Conservation (phyloP, 1,140 invertebrate genomes). For the Ceratitis capitata region DNA sequence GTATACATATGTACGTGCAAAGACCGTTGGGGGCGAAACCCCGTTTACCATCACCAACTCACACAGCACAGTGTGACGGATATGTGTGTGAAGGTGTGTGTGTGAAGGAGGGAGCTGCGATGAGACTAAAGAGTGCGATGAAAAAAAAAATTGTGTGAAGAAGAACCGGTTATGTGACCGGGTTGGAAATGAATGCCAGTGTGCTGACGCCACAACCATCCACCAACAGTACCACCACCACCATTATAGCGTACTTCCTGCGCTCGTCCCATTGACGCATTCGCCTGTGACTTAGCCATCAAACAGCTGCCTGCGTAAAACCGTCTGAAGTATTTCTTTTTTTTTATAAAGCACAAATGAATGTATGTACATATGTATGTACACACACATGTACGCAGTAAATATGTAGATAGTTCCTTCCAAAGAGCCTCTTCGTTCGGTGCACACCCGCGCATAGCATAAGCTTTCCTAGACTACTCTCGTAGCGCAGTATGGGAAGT, state of each 20-base stretch:
- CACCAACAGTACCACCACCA: too few relatives aligned
- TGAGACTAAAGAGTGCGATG: background rate
- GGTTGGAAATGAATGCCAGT: background rate
- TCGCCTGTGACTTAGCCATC: background rate
- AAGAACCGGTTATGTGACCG: background rate
- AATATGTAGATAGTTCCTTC: background rate
- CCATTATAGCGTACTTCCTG: too few relatives aligned
- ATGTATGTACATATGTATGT: background rate
- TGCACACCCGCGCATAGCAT: constrained; percentile 3
- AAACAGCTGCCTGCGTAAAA: background rate
- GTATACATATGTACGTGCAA: too few relatives aligned
- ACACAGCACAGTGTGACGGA: too few relatives aligned
- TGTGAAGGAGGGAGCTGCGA: background rate
- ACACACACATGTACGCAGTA: background rate
- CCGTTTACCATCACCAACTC: too few relatives aligned
- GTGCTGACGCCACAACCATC: background rate
- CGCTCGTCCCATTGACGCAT: background rate
- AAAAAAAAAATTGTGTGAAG: background rate
- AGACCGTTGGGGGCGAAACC: too few relatives aligned
- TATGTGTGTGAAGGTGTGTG: background rate
- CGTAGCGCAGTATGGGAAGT: too few relatives aligned
- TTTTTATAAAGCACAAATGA: background rate
- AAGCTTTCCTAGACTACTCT: too few relatives aligned
- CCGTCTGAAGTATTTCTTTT: too few relatives aligned
- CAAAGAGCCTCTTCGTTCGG: background rate